Conservation (phyloP, 2,888 invertebrate species). For the Teleogryllus oceanicus region DNA sequence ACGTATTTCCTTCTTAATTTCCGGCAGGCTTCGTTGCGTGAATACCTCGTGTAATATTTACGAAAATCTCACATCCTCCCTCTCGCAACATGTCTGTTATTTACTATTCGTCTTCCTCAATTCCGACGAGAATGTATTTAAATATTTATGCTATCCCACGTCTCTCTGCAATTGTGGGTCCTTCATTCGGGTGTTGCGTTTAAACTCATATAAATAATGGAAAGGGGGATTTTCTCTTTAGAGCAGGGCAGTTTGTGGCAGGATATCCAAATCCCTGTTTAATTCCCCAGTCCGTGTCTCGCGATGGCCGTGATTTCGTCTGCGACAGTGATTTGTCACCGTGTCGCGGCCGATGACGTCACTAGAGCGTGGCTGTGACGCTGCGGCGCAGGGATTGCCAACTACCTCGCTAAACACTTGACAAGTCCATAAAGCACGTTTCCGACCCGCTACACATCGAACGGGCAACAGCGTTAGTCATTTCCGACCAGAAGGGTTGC, state of each 20-base stretch:
- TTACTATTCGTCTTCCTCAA: slow-evolving; percentile 45
- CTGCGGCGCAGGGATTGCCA: slow-evolving; percentile 20
- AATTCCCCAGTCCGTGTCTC: slow-evolving; percentile 38
- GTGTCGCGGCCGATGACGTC: slow-evolving; percentile 34
- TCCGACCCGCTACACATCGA: slow-evolving; percentile 36
- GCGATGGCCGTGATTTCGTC: slow-evolving; percentile 42
- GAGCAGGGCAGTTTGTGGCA: neutral
- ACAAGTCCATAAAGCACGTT: slow-evolving; percentile 37
- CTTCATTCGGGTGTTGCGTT: neutral
- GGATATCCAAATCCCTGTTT: slow-evolving; percentile 1
- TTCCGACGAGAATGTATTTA: slow-evolving; percentile 43
- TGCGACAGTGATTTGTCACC: slow-evolving; percentile 36
- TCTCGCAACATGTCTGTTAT: slow-evolving; percentile 27
- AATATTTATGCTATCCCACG: slow-evolving; percentile 44
- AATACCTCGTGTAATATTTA: neutral
- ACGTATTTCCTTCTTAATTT: neutral
- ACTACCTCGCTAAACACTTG: slow-evolving; percentile 26
- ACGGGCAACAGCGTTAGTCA: slow-evolving; percentile 35
- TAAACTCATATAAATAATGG: slow-evolving; percentile 8
- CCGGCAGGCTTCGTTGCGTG: neutral
- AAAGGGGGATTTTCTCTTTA: neutral
- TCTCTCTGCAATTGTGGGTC: slow-evolving; percentile 40
- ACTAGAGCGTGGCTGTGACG: slow-evolving; percentile 28
- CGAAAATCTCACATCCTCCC: neutral
- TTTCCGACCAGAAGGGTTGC: slow-evolving; percentile 26